Percentiles rank a stretch among this genome's conserved stretches.
These are phyloP conservation scores for Agriopis marginaria DNA, from an alignment of 2,888 invertebrate species.

Conservation along the genomic window DNA sequence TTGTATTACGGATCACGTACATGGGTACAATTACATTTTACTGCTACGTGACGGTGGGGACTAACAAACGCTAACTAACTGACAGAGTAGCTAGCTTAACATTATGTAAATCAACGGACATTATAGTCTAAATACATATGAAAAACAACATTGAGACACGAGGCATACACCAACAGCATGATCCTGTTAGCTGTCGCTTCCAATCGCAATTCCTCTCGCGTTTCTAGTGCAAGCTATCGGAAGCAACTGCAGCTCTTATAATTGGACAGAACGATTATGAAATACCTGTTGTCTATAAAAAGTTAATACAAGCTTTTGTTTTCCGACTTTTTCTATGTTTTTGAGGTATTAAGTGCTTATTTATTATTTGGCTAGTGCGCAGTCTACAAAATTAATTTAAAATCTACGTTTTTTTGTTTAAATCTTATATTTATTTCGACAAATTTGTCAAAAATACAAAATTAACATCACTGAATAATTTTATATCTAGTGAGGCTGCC, in stretches of 20 bases:
- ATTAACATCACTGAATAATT: background rate
- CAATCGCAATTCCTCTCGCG: background rate
- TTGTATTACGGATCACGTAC: conserved; percentile 52
- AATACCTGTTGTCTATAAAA: conserved; percentile 18
- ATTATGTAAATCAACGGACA: conserved; percentile 1
- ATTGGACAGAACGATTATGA: background rate
- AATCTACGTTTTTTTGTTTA: conserved; percentile 21
- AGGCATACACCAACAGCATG: background rate
- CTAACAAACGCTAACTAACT: background rate
- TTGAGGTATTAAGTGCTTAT: conserved; percentile 41
- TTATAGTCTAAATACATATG: background rate
- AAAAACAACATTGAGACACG: background rate
- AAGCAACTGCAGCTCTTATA: no score
- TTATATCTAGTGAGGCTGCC: no score
- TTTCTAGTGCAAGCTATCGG: background rate
- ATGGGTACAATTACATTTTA: conserved; percentile 52
- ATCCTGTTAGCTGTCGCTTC: background rate
- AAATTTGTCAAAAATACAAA: conserved; percentile 9
- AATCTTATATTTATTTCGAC: conserved; percentile 25
- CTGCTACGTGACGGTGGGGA: conserved; percentile 39
- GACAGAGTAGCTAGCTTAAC: conserved; percentile 8
- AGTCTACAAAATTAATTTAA: conserved; percentile 62
- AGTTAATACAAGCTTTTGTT: conserved; percentile 26
- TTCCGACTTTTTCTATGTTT: conserved; percentile 32
- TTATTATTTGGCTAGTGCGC: conserved; percentile 69